Evolutionary conservation across 2,888 invertebrate genomes (phyloP), one percentile per base, ranked within the genome.

Genomic region (Melanophora roralis): DNA sequence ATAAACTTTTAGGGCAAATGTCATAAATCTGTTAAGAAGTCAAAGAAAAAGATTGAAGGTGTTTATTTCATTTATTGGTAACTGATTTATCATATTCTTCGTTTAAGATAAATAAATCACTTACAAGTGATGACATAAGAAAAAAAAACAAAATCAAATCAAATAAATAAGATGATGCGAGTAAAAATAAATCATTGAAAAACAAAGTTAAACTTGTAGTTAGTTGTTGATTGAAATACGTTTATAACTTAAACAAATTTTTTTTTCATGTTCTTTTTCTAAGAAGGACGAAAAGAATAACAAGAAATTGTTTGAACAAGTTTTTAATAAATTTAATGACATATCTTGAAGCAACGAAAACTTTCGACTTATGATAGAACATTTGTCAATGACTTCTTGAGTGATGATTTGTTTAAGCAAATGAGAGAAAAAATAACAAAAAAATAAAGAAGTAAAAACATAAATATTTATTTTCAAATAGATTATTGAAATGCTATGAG

Each of bases 251-350:
- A 43, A 40, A 72, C 34, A 45, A 40, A 71, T 59, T 51, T 53
- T 21, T 14, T 45, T 53, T 62, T 57, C 19, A 14, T 27, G 38
- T 57, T 9, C 57, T 27, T 27, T 27, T 27, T 5, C 27, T 27
- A 51, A 53, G 40, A 19, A 51, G 12, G 32, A 60, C 27, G 16
- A 12, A 53, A 57, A 11, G 14, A 14, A n/a, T 19, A 27, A 19
- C 40, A 49, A 21, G 16, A 65, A 59, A 59, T 67, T 67, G 32
- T 74, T 49, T 57, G 65, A 67, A 60, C 68, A 77, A 77, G 64
- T 77, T 77, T 77, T 77, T 77, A 77, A 77, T 77, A 77, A 77
- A 77, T 77, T 77, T 77, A 77, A 77, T 77, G 76, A 71, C 69
- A 77, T 65, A 43, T 77, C 76, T 69, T 69, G 49, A 65, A 64